Conservation (phyloP, 2,113 vertebrate species). For the Gymnocephalus cernua region DNA sequence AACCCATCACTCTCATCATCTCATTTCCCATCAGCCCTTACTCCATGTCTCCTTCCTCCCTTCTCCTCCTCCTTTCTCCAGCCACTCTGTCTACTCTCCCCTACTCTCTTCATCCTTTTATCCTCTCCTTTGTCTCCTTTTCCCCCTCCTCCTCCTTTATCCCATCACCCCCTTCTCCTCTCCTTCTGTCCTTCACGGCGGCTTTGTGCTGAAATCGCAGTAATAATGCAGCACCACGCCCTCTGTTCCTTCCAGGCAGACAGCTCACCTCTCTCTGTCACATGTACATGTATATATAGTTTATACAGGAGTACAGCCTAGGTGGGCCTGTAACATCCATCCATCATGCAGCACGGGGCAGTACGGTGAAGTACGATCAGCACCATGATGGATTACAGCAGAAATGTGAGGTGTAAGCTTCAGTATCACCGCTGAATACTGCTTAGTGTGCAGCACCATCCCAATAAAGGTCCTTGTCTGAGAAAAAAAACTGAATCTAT, state of each 20-base stretch:
- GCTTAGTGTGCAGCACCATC: constrained; percentile 40
- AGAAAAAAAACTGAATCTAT: constrained; percentile 36
- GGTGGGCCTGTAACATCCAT: constrained; percentile 55
- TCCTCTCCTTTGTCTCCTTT: constrained; percentile 26
- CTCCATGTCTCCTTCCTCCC: constrained; percentile 6
- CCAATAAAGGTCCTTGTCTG: constrained; percentile 37
- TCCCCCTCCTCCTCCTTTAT: constrained; percentile 6
- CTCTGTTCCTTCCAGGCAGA: constrained; percentile 34
- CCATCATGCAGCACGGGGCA: constrained; percentile 59
- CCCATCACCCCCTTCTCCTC: constrained; percentile 53
- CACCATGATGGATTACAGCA: constrained; percentile 61
- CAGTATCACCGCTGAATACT: constrained; percentile 40
- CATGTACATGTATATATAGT: constrained; percentile 43
- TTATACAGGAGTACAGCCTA: neutral
- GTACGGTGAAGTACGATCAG: neutral
- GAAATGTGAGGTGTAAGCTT: constrained; percentile 55
- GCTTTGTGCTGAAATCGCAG: constrained; percentile 62
- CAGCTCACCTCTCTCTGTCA: constrained; percentile 46
- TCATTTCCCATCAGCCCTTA: constrained; percentile 51
- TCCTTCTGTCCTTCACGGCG: constrained; percentile 56
- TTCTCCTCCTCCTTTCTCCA: neutral
- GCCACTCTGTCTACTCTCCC: neutral
- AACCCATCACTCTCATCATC: constrained; percentile 56
- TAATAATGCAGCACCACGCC: constrained; percentile 60
- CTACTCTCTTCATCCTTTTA: constrained; percentile 36